These are phyloP conservation scores for Solen grandis DNA, from an alignment of 1,140 invertebrate genomes.

Conservation along the genomic window DNA sequence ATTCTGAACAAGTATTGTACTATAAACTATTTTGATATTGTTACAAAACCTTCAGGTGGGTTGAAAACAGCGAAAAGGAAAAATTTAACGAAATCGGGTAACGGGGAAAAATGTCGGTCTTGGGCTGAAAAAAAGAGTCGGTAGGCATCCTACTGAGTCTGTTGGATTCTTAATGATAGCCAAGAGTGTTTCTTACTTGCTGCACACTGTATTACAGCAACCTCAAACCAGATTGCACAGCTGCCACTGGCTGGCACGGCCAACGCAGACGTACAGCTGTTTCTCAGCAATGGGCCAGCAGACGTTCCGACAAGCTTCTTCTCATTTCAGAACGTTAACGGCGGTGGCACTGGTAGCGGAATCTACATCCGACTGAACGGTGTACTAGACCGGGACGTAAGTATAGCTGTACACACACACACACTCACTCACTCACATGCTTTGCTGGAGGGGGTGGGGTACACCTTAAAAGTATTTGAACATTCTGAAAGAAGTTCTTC, in stretches of 20 bases:
- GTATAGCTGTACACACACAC: neutral
- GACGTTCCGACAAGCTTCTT: constrained; percentile 31
- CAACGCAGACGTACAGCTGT: constrained; percentile 2
- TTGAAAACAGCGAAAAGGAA: neutral
- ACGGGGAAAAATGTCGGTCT: neutral
- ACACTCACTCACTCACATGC: neutral
- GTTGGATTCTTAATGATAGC: neutral
- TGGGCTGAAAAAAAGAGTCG: neutral
- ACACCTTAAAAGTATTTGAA: neutral
- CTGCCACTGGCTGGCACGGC: constrained; percentile 17
- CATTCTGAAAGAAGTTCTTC: neutral
- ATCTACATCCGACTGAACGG: constrained; percentile 49
- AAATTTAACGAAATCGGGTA: neutral
- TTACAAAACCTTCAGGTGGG: neutral
- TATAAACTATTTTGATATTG: too few species aligned
- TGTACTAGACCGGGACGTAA: constrained; percentile 62
- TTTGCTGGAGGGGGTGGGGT: neutral
- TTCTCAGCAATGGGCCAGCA: neutral
- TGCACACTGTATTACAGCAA: constrained; percentile 1
- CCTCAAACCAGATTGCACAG: constrained; percentile 1
- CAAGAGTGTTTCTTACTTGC: neutral
- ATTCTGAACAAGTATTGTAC: too few species aligned
- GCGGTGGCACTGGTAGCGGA: too few species aligned
- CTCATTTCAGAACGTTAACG: neutral
- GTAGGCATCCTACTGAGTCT: neutral